Evolutionary conservation across 2,888 invertebrate species (phyloP).

Genomic region (Syrista parreyssii): DNA sequence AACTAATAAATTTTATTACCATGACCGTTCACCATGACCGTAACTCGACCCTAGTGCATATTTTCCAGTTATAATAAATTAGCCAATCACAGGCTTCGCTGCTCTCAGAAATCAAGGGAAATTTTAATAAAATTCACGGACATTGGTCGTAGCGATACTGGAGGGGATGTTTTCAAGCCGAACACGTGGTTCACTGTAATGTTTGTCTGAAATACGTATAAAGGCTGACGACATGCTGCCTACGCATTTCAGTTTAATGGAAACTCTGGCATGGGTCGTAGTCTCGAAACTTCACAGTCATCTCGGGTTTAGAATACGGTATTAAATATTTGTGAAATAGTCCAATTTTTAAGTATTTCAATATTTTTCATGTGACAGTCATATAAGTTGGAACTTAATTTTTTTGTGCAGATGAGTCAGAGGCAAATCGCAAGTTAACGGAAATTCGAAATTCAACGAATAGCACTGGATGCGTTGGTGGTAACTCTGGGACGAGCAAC

Average conservation of each 20-base stretch:
- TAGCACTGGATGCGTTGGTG: not conserved
- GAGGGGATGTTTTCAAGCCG: slow-evolving; percentile 45
- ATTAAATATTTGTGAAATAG: not conserved
- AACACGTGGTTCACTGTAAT: slow-evolving; percentile 2
- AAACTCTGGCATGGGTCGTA: not conserved
- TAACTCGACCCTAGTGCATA: not conserved
- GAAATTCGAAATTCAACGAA: not conserved
- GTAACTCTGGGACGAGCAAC: slow-evolving; percentile 36
- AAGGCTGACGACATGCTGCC: not conserved
- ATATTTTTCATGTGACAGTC: not conserved
- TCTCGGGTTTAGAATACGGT: not conserved
- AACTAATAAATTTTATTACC: too few relatives aligned
- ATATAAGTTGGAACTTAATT: not conserved
- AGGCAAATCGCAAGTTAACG: not conserved
- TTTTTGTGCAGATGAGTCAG: not conserved
- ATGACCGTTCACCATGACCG: not conserved
- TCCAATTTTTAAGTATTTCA: not conserved
- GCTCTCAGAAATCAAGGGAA: not conserved
- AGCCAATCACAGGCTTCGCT: not conserved
- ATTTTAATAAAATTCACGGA: not conserved
- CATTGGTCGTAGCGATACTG: not conserved
- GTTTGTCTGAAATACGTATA: slow-evolving; percentile 65
- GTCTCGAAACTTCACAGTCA: not conserved
- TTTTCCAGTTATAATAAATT: not conserved
- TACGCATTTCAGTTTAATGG: not conserved